Percentiles rank a stretch among this genome's conserved stretches.
Evolutionary conservation across 2,888 invertebrate species (phyloP).

Genomic region (Chrysolina haemoptera): DNA sequence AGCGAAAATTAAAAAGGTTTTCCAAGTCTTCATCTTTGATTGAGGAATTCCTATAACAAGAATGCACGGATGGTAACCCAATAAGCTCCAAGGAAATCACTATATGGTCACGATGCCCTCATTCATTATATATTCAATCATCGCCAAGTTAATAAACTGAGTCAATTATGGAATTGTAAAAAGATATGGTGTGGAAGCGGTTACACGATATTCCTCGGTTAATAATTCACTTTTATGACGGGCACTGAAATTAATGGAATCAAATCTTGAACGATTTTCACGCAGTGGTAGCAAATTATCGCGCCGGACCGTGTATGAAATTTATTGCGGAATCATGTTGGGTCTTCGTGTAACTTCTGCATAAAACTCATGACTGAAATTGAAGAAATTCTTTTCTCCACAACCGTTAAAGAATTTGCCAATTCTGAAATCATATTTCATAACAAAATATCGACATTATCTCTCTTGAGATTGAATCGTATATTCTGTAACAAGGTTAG

Average conservation of each 20-base stretch:
- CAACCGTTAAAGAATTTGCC: no score
- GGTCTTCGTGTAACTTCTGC: not conserved
- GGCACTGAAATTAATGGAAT: constrained; percentile 45
- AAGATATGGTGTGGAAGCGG: constrained; percentile 32
- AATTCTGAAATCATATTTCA: no score
- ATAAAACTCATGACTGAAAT: not conserved
- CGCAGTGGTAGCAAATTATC: constrained; percentile 34
- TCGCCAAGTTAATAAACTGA: constrained; percentile 41
- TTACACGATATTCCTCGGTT: constrained; percentile 32
- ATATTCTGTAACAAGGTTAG: no score
- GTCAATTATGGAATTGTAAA: constrained; percentile 39
- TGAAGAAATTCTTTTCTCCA: not conserved
- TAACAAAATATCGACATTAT: no score
- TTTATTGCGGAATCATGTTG: constrained; percentile 26
- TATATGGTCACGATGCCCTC: not conserved
- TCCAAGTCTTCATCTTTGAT: no score
- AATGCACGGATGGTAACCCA: no score
- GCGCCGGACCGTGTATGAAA: constrained; percentile 21
- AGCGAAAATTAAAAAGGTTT: no score
- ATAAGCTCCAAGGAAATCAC: no score
- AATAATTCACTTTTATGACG: constrained; percentile 45
- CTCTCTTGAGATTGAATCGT: no score
- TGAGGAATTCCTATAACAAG: no score
- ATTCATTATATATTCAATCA: constrained; percentile 39
- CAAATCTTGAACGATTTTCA: constrained; percentile 43